A percentile compares a stretch with the other conserved stretches of the same genome.
These are phyloP conservation scores for Spermophilus dauricus DNA, from an alignment of 2,113 vertebrate genomes.

Conservation along the genomic window DNA sequence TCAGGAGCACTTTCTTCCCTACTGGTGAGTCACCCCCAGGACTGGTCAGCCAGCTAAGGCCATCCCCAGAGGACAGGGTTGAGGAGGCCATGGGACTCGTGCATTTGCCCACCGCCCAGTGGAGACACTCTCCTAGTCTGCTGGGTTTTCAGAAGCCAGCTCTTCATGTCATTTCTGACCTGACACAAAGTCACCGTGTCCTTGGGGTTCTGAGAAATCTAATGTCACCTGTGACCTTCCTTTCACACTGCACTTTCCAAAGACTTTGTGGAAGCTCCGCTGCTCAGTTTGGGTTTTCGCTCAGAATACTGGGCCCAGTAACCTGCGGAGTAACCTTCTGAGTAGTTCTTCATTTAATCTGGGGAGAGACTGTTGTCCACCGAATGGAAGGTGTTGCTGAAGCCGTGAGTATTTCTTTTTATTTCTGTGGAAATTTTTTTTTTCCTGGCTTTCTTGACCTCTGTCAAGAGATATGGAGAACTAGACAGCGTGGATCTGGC, in stretches of 20 bases:
- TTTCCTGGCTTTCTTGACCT: not conserved
- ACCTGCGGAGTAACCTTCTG: not conserved
- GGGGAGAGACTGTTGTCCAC: not conserved
- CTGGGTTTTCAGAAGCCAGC: conserved; percentile 62
- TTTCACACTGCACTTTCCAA: not conserved
- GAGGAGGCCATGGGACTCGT: conserved; percentile 19
- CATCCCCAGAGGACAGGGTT: not conserved
- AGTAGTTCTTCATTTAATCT: conserved; percentile 26
- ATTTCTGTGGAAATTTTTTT: not conserved
- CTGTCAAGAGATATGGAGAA: not conserved
- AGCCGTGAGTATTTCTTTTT: conserved; percentile 26
- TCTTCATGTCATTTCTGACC: conserved; percentile 71
- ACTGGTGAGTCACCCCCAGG: conserved; percentile 52
- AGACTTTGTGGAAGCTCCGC: not conserved
- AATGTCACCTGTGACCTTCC: conserved; percentile 62
- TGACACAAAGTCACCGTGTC: conserved; percentile 69
- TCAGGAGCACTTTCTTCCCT: not conserved
- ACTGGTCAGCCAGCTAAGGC: not conserved
- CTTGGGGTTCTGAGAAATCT: conserved; percentile 69
- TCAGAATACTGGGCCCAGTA: conserved; percentile 36
- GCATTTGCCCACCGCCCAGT: conserved; percentile 62
- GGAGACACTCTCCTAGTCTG: conserved; percentile 53
- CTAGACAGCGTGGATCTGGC: not conserved
- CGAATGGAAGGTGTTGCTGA: conserved; percentile 23
- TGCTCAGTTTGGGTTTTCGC: conserved; percentile 49